Base-by-base conservation (phyloP, 2,888 invertebrate species). In the Incurvaria masculella region DNA sequence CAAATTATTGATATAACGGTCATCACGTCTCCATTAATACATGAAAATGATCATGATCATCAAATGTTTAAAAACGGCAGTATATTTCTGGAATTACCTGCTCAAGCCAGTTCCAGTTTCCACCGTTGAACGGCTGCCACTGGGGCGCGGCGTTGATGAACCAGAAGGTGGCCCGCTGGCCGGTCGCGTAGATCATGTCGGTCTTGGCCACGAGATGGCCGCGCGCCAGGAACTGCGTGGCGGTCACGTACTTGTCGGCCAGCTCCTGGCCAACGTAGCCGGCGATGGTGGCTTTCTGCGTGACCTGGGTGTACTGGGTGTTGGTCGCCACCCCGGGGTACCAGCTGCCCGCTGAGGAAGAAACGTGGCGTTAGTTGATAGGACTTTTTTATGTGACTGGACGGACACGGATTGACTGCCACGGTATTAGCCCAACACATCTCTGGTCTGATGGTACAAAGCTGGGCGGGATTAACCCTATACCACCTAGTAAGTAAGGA, bases 101-200 rank as follows among this genome's bases (percentile, higher is more conserved):
- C 57, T 83, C 82, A n/a, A 82, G 61, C 48, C 57, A 63, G 61
- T 76, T 73, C 83, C 83, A 84, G 61, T 83, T 82, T n/a, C 81
- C 81, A 49, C 65, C 78, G 53, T 84, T 84, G 57, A 84, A 81
- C 0, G 71, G 71, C 49, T 84, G 83, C 86, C 86, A 88, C 54
- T 87, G 87, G 1, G 87, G 86, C 1, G 83, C 82, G 1, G 78
- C 79, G 58, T 88, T 88, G 45, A 85, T 66, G 57, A 82, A 86
- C 62, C 82, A 83, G 63, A 85, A 86, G 0, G 83, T 81, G 1
- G 82, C 63, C 1, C 73, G 66, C 56, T 86, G 84, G 39, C 81
- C 81, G 8, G 79, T 65, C 0, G 81, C 82, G 55, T 76, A 84
- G n/a, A 85, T 67, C 55, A 79, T 84, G 61, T 87, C 86, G 11